Percentiles rank a stretch among this genome's conserved stretches.
These are phyloP conservation scores for Hepsetus odoe DNA, from an alignment of 2,113 vertebrate genomes.

Conservation along the genomic window DNA sequence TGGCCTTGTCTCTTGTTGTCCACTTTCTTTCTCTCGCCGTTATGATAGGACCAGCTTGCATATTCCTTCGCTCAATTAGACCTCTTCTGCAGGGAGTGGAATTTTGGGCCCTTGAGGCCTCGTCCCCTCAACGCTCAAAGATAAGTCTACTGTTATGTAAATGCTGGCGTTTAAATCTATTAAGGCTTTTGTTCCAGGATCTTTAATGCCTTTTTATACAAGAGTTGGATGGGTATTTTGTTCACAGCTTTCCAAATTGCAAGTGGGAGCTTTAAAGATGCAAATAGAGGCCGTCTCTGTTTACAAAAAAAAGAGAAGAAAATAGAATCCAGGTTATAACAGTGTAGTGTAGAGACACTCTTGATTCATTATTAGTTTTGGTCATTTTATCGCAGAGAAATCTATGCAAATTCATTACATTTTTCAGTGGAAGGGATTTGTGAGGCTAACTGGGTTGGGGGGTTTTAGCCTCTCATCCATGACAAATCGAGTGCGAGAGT, in stretches of 20 bases:
- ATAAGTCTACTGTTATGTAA: conserved; percentile 57
- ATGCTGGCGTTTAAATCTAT: conserved; percentile 50
- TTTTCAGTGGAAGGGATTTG: no score
- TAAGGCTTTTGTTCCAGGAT: conserved; percentile 36
- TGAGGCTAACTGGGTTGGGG: no score
- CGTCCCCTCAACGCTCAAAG: conserved; percentile 5
- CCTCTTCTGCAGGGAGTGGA: conserved; percentile 38
- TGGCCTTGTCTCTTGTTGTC: conserved; percentile 25
- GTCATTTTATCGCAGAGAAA: no score
- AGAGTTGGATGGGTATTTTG: conserved; percentile 26
- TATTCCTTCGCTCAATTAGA: conserved; percentile 55
- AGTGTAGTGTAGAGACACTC: no score
- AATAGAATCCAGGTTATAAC: no score
- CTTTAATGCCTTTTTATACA: conserved; percentile 35
- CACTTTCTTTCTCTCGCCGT: conserved; percentile 12
- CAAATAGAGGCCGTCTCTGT: not conserved
- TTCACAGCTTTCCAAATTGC: conserved; percentile 4
- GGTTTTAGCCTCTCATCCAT: no score
- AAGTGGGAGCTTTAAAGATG: not conserved
- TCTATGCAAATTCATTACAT: no score
- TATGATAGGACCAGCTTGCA: conserved; percentile 42
- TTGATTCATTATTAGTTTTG: no score
- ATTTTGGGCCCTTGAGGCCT: conserved; percentile 35
- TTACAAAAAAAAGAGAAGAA: no score
- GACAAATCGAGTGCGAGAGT: no score